Evolutionary conservation across 2,113 vertebrate genomes (phyloP).

Genomic region (Rhabdornis inornatus): DNA sequence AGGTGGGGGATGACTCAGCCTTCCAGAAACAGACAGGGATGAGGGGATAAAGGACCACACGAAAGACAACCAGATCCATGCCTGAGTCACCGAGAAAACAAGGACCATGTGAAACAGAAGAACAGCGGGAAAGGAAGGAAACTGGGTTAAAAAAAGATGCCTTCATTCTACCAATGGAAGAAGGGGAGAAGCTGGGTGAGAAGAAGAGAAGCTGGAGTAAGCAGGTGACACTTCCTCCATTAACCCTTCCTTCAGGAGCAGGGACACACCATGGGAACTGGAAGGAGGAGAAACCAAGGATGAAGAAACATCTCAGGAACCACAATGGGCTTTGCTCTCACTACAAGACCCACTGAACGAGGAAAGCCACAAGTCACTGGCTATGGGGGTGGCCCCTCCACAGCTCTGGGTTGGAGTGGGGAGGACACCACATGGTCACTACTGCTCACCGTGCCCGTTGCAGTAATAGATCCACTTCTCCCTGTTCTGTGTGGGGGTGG

Average conservation of each 20-base stretch:
- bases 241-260: not conserved
- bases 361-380: not conserved
- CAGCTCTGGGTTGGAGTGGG: fast-evolving
- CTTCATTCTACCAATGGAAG: not conserved
- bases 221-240: not conserved
- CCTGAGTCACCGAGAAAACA: not conserved
- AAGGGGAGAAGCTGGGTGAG: not conserved
- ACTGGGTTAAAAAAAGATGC: fast-evolving
- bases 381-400: not conserved
- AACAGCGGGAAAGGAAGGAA: not conserved
- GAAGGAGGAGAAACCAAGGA: not conserved
- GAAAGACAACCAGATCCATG: not conserved
- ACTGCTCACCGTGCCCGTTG: constrained; percentile 88
- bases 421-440: not conserved
- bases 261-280: not conserved
- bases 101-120: not conserved
- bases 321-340: not conserved
- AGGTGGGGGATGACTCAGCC: not conserved
- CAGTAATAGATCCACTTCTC: constrained; percentile 97
- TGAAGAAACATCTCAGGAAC: not conserved
- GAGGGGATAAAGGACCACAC: not conserved
- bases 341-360: not conserved
- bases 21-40: not conserved
- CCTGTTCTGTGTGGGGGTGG: constrained; percentile 74
- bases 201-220: not conserved